Percentiles rank a stretch among this genome's conserved stretches.
phyloP scores from a whole-genome alignment of 2,113 vertebrate genomes.

The Myiopsitta monachus region DNA sequence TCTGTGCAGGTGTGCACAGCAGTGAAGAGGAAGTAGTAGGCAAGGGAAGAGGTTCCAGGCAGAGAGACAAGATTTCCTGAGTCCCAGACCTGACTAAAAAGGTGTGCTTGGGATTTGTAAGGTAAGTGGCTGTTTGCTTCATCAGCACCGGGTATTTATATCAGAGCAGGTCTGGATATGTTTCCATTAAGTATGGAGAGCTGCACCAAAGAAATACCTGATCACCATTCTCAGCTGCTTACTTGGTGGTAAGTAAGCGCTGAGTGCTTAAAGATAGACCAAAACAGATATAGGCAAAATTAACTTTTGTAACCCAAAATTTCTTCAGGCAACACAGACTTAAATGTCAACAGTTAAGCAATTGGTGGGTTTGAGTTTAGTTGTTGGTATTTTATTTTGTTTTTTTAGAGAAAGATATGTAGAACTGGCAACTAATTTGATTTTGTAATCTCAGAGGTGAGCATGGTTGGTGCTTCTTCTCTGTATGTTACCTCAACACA shows the following conservation, averaged over 20 bases:
- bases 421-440: background rate
- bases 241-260: background rate
- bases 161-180: background rate
- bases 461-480: background rate
- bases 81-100: background rate
- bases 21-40: background rate
- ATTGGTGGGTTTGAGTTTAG: background rate
- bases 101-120: background rate
- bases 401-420: background rate
- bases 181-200: background rate
- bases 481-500: background rate
- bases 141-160: background rate
- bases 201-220: background rate
- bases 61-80: background rate
- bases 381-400: background rate
- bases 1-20: background rate
- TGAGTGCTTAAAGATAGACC: background rate
- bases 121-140: background rate
- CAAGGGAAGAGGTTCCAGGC: background rate
- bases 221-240: background rate
- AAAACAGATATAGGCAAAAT: background rate
- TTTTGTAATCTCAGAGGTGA: background rate
- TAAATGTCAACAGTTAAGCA: background rate
- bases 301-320: background rate
- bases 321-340: background rate